Evolutionary conservation across 2,113 vertebrate species (phyloP).

Genomic region (Rhinolophus sinicus): DNA sequence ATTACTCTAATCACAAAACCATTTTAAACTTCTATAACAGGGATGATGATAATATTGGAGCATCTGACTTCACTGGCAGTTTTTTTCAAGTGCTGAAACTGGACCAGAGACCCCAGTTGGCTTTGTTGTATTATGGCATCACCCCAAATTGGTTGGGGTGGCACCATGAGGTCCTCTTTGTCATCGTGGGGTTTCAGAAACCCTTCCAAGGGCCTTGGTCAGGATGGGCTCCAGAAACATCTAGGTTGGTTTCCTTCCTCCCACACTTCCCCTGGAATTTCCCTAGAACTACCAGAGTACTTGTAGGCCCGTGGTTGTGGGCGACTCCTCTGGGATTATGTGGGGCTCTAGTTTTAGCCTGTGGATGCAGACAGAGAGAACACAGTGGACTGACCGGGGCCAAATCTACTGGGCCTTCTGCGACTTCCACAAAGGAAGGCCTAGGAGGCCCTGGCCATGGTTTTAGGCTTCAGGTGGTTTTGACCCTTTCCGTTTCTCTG

Average conservation of each 20-base stretch:
- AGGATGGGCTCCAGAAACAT: background rate
- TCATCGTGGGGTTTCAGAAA: background rate
- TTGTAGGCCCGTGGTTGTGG: rapidly evolving
- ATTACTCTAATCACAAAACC: background rate
- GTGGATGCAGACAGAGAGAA: background rate
- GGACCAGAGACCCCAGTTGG: background rate
- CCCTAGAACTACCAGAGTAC: background rate
- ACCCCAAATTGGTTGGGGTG: rapidly evolving
- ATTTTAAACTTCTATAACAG: background rate
- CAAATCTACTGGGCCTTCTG: no score
- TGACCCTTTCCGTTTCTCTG: background rate
- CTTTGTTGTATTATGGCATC: background rate
- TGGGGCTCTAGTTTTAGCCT: background rate
- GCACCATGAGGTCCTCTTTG: background rate
- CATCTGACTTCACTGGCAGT: background rate
- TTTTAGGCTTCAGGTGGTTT: background rate
- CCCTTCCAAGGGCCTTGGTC: background rate
- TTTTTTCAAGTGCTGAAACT: background rate
- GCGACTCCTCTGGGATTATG: background rate
- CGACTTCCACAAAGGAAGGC: background rate
- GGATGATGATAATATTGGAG: background rate
- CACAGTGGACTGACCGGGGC: background rate
- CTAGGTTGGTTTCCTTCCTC: background rate
- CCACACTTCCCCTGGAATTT: background rate
- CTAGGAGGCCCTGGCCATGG: background rate